Conservation (phyloP, 1,140 invertebrate genomes). For the Bombus ignitus region DNA sequence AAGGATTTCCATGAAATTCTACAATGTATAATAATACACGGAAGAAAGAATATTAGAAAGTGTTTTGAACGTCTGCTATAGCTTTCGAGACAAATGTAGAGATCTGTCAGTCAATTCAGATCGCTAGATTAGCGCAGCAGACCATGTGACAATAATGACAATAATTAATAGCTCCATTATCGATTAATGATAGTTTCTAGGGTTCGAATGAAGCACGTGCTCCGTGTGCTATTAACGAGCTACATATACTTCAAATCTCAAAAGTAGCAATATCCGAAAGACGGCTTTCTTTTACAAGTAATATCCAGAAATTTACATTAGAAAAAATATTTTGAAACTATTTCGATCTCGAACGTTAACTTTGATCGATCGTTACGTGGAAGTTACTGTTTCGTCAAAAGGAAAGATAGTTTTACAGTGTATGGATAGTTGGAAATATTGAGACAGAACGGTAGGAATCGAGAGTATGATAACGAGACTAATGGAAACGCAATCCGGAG, state of each 20-base stretch:
- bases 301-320: no score
- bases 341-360: not conserved
- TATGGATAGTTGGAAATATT: not conserved
- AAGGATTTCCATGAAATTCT: not conserved
- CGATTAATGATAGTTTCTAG: constrained; percentile 29
- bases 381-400: not conserved
- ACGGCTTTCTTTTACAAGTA: no score
- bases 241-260: not conserved
- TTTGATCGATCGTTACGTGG: not conserved
- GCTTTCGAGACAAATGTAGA: not conserved
- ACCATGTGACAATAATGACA: constrained; percentile 9
- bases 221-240: constrained; percentile 17
- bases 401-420: not conserved
- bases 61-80: no score
- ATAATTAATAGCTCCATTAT: constrained; percentile 42
- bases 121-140: constrained; percentile 4
- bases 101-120: constrained; percentile 9
- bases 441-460: not conserved
- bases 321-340: no score
- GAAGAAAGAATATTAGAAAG: no score
- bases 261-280: not conserved
- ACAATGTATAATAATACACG: not conserved
- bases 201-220: not conserved
- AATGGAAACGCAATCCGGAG: constrained; percentile 34
- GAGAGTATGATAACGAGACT: constrained; percentile 20